These are phyloP conservation scores for Tipula confusa DNA, from an alignment of 2,888 invertebrate species.

Conservation along the genomic window DNA sequence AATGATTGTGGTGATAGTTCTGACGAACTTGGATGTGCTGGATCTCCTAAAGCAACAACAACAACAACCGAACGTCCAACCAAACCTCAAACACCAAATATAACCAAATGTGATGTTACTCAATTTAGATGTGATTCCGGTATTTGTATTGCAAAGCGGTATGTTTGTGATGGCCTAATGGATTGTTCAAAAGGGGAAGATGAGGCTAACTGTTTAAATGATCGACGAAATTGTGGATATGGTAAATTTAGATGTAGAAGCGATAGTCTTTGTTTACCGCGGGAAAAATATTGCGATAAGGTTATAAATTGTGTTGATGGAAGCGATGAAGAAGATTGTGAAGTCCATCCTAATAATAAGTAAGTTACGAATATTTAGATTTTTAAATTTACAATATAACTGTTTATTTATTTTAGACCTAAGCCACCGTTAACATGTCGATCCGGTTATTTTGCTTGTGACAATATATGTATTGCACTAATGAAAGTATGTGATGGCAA, in stretches of 20 bases:
- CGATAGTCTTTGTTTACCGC: slow-evolving; percentile 60
- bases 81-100: slow-evolving; percentile 37
- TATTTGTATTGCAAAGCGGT: slow-evolving; percentile 56
- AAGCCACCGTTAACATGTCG: slow-evolving; percentile 33
- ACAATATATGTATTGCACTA: slow-evolving; percentile 58
- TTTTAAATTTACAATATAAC: neutral
- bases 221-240: slow-evolving; percentile 44
- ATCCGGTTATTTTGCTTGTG: slow-evolving; percentile 55
- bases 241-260: slow-evolving; percentile 56
- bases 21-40: slow-evolving; percentile 64
- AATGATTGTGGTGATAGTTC: slow-evolving; percentile 72
- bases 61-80: slow-evolving; percentile 42
- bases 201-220: slow-evolving; percentile 53
- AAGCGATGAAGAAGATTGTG: slow-evolving; percentile 54
- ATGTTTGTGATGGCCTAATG: slow-evolving; percentile 53
- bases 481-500: slow-evolving; percentile 62
- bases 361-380: slow-evolving; percentile 15
- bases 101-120: slow-evolving; percentile 46
- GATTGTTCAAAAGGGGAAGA: slow-evolving; percentile 63
- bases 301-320: slow-evolving; percentile 54
- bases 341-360: slow-evolving; percentile 37
- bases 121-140: slow-evolving; percentile 43
- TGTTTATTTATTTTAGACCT: neutral
- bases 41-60: slow-evolving; percentile 38
- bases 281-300: slow-evolving; percentile 52